These are phyloP conservation scores for Ectobius pallidus DNA, from an alignment of 2,888 invertebrate species.

Conservation along the genomic window DNA sequence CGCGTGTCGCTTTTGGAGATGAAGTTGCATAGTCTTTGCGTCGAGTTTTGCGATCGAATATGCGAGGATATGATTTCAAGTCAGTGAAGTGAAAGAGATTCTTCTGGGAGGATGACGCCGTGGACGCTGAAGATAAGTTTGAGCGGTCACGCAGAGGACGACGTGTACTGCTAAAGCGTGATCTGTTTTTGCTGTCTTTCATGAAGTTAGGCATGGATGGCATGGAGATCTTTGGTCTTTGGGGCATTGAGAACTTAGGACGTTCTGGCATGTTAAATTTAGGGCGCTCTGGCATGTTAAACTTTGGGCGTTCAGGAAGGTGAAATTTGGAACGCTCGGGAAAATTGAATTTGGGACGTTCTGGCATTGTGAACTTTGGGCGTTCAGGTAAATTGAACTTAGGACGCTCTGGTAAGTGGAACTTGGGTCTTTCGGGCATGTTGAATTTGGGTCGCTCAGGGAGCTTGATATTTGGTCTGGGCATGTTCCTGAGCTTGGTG, in stretches of 20 bases:
- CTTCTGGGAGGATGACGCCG: constrained; percentile 60
- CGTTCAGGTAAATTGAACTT: constrained; percentile 62
- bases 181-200: not conserved
- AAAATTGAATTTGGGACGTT: constrained; percentile 67
- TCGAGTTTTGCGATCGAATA: constrained; percentile 58
- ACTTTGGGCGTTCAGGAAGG: constrained; percentile 51
- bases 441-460: constrained; percentile 59
- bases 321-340: constrained; percentile 64
- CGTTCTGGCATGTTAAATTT: constrained; percentile 68
- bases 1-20: constrained; percentile 57
- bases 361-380: constrained; percentile 61
- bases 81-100: constrained; percentile 73
- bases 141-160: constrained; percentile 41
- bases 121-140: constrained; percentile 48
- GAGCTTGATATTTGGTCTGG: constrained; percentile 59
- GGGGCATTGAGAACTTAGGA: constrained; percentile 58
- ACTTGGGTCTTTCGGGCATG: constrained; percentile 64
- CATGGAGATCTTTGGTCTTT: constrained; percentile 48
- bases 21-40: constrained; percentile 57
- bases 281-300: constrained; percentile 53
- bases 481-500: constrained; percentile 67
- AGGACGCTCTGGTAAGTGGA: constrained; percentile 67
- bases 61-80: constrained; percentile 78
- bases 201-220: constrained; percentile 43
- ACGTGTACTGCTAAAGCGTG: constrained; percentile 36